Evolutionary conservation across 2,888 invertebrate species (phyloP), one percentile per base, ranked within the genome.

Genomic region (Lacanobia oleracea): DNA sequence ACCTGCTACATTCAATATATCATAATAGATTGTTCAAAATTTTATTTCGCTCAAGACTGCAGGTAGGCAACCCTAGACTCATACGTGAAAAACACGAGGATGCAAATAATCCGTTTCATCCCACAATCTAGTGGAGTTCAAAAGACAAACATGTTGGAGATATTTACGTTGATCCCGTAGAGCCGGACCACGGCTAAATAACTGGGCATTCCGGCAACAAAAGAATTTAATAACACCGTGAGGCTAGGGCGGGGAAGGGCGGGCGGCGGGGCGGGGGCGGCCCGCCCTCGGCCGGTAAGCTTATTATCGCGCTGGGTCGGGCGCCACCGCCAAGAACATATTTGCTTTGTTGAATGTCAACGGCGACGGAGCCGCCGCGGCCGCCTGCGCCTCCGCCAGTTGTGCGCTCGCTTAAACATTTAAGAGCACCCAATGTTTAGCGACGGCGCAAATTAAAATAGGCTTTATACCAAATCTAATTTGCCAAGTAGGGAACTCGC

Each of bases 401-500:
- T 91, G 91, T 88, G 90, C 91, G 89, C 92, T 90, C 93, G 92
- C 90, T 95, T 92, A 94, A 95, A 95, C 94, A 95, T 95, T 95
- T 93, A 94, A 94, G 91, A 94, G 93, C 91, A 92, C 89, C 89
- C 93, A 92, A 91, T 95, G 94, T 95, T 94, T 95, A 94, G 92
- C 92, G 92, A 93, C 91, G 93, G 91, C 91, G 92, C 95, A 95
- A 95, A 96, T 96, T 95, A 95, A 95, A 95, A 95, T 94, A 95
- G 95, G 95, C 94, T 95, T 94, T 94, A 94, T 94, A 91, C 92
- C 91, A 95, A 95, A 96, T 95, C 94, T 94, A 95, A 96, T 95
- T 96, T 95, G 92, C 90, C 91, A 94, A 95, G 93, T 90, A 92
- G 91, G 92, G 93, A 89, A 91, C 90, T 87, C 88, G 91, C 85